Evolutionary conservation across 2,888 invertebrate species (phyloP).

Genomic region (Malthinus flaveolus): DNA sequence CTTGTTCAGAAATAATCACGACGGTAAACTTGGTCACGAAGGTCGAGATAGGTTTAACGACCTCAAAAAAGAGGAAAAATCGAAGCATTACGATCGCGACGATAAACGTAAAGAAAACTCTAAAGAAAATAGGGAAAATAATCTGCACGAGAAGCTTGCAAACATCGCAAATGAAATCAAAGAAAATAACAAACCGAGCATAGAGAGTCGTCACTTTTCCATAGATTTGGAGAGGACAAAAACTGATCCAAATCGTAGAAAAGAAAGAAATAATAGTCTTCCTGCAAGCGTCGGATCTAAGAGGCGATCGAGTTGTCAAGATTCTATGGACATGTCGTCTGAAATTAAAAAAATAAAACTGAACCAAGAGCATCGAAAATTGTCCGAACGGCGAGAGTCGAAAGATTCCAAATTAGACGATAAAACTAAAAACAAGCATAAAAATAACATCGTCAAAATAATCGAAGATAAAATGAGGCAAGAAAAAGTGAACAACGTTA

Average conservation of each 20-base stretch:
- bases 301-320: slow-evolving; percentile 78
- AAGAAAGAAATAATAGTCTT: slow-evolving; percentile 65
- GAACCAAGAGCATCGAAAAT: slow-evolving; percentile 55
- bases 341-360: slow-evolving; percentile 68
- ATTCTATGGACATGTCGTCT: slow-evolving; percentile 60
- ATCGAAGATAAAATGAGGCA: slow-evolving; percentile 65
- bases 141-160: slow-evolving; percentile 58
- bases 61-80: slow-evolving; percentile 41
- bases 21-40: slow-evolving; percentile 48
- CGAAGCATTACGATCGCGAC: slow-evolving; percentile 53
- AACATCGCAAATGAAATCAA: slow-evolving; percentile 41
- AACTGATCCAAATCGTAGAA: slow-evolving; percentile 55
- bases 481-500: slow-evolving; percentile 58
- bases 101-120: slow-evolving; percentile 54
- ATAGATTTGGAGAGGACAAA: slow-evolving; percentile 56
- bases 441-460: slow-evolving; percentile 62
- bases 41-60: slow-evolving; percentile 47
- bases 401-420: slow-evolving; percentile 60
- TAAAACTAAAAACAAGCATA: slow-evolving; percentile 60
- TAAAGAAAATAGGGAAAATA: slow-evolving; percentile 58
- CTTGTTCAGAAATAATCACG: slow-evolving; percentile 39
- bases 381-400: slow-evolving; percentile 68
- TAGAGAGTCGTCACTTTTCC: slow-evolving; percentile 55
- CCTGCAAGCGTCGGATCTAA: slow-evolving; percentile 70
- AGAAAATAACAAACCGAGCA: slow-evolving; percentile 42